These are phyloP conservation scores for Agrotis clavis DNA, from an alignment of 2,888 invertebrate species.

Conservation along the genomic window DNA sequence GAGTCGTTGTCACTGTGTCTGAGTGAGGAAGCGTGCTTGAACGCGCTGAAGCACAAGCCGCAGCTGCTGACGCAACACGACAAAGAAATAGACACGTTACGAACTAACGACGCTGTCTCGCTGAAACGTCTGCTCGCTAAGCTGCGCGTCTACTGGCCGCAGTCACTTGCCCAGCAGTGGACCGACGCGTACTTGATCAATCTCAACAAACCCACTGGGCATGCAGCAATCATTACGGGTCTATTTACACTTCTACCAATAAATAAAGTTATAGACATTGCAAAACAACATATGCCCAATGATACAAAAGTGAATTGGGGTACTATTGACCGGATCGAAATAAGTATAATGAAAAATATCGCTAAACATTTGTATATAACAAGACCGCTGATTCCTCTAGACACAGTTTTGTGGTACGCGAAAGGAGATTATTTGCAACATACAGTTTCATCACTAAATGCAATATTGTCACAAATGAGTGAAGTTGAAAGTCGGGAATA, in stretches of 20 bases:
- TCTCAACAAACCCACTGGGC: slow-evolving; percentile 57
- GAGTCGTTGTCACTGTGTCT: slow-evolving; percentile 75
- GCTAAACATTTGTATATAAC: slow-evolving; percentile 77
- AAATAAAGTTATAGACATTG: slow-evolving; percentile 68
- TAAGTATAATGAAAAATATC: slow-evolving; percentile 77
- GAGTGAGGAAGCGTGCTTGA: slow-evolving; percentile 73
- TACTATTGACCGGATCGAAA: slow-evolving; percentile 68
- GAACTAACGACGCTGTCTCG: slow-evolving; percentile 68
- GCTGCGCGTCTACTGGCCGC: slow-evolving; percentile 79
- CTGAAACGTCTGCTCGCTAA: slow-evolving; percentile 72
- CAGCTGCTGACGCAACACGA: slow-evolving; percentile 46
- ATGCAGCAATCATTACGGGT: no score
- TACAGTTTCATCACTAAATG: slow-evolving; percentile 74
- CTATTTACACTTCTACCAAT: no score
- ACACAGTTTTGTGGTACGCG: slow-evolving; percentile 76
- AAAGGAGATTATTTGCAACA: slow-evolving; percentile 83
- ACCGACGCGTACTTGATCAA: slow-evolving; percentile 65
- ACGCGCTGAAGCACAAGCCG: slow-evolving; percentile 42
- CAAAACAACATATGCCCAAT: slow-evolving; percentile 75
- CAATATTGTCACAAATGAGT: slow-evolving; percentile 76
- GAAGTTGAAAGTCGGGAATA: slow-evolving; percentile 63
- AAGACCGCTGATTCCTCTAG: slow-evolving; percentile 75
- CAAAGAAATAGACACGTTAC: slow-evolving; percentile 67
- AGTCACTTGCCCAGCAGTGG: slow-evolving; percentile 74
- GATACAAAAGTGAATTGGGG: slow-evolving; percentile 78